phyloP scores from a whole-genome alignment of 2,797 vertebrate species.

The Anisognathus igniventris region DNA sequence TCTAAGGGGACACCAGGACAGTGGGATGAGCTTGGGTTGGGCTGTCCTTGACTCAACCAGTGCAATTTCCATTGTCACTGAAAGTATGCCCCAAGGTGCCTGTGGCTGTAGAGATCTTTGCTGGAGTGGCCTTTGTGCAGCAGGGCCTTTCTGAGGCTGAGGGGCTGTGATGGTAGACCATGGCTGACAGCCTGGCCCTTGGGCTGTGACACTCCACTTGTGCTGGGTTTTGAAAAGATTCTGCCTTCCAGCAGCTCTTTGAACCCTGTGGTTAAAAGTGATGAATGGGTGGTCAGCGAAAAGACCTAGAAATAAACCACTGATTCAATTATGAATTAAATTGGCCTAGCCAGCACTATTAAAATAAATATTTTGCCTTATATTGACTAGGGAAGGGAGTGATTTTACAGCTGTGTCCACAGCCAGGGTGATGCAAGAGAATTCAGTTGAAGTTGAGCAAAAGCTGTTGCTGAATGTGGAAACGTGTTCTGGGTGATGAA shows the following conservation, averaged over 20 bases:
- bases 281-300: constrained; percentile 36
- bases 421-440: constrained; percentile 15
- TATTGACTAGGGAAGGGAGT: background rate
- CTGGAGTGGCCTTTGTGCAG: background rate
- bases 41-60: background rate
- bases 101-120: background rate
- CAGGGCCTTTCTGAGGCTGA: background rate
- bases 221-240: background rate
- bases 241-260: constrained; percentile 34
- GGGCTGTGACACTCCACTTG: background rate
- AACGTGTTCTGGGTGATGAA: background rate
- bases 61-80: background rate
- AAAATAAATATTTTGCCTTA: constrained; percentile 48
- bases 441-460: background rate
- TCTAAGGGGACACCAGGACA: background rate
- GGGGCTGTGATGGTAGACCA: background rate
- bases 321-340: constrained; percentile 45
- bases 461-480: constrained; percentile 7
- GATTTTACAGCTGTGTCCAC: constrained; percentile 48
- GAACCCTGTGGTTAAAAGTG: constrained; percentile 8
- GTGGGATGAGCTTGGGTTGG: background rate
- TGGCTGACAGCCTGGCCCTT: background rate
- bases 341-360: background rate
- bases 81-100: background rate
- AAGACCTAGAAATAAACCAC: constrained; percentile 9